These are phyloP conservation scores for Acropora tenuis DNA, from an alignment of 64 coral and sea anemone genomes.

Conservation along the genomic window DNA sequence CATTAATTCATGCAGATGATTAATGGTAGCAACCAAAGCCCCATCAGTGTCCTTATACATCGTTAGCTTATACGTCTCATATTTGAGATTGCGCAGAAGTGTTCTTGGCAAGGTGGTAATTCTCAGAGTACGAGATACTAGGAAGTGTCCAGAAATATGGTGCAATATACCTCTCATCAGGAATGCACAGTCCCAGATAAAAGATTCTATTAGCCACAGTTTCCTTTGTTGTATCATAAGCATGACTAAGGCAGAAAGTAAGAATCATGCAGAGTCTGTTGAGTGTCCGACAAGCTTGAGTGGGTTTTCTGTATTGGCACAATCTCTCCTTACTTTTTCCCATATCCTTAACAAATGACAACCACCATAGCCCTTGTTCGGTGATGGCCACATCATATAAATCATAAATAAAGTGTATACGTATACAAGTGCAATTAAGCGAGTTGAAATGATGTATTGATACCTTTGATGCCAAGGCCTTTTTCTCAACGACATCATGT, in stretches of 20 bases:
- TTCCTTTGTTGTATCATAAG: constrained; percentile 33
- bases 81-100: constrained; percentile 39
- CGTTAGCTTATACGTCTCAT: constrained; percentile 23
- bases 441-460: constrained; percentile 31
- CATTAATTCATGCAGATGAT: constrained; percentile 36
- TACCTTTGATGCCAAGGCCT: constrained; percentile 5
- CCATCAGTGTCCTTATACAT: background rate
- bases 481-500: background rate
- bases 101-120: constrained; percentile 8
- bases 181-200: background rate
- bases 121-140: constrained; percentile 44
- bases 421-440: background rate
- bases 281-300: constrained; percentile 18
- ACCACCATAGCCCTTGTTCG: background rate
- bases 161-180: constrained; percentile 48
- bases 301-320: background rate
- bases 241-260: background rate
- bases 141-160: constrained; percentile 64
- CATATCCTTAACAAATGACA: background rate
- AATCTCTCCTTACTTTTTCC: background rate
- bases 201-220: background rate
- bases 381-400: constrained; percentile 11
- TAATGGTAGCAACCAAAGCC: constrained; percentile 22
- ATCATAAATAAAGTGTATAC: background rate
- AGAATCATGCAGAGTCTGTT: constrained; percentile 43